Conservation (phyloP, 2,113 vertebrate genomes). For the Eulemur macaco region DNA sequence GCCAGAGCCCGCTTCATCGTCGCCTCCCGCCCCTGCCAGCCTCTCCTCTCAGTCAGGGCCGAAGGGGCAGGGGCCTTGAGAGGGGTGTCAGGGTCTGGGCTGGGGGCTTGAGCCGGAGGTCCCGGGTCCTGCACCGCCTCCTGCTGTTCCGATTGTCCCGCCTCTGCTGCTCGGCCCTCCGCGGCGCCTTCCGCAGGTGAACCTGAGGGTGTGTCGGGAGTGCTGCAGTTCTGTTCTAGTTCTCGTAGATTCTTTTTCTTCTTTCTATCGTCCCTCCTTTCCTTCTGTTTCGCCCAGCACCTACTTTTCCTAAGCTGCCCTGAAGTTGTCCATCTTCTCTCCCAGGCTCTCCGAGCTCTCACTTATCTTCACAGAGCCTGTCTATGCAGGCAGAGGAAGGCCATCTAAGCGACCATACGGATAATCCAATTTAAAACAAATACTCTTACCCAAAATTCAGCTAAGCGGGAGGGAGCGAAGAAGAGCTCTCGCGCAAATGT, state of each 20-base stretch:
- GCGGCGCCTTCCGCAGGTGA: neutral
- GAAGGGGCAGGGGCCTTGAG: neutral
- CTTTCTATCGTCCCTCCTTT: neutral
- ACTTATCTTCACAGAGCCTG: accelerated
- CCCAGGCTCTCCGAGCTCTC: neutral
- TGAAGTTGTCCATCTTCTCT: neutral
- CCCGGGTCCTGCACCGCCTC: neutral
- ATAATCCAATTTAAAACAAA: neutral
- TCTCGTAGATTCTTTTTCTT: neutral
- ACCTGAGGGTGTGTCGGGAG: neutral
- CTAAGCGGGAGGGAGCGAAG: neutral
- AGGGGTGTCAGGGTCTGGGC: neutral
- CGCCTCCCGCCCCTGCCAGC: accelerated
- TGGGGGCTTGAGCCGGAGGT: accelerated
- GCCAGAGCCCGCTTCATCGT: accelerated
- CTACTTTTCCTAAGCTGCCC: neutral
- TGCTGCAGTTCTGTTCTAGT: neutral
- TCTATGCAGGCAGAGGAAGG: neutral
- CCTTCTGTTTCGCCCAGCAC: neutral
- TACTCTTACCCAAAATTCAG: neutral
- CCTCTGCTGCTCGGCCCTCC: no score
- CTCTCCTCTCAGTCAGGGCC: neutral
- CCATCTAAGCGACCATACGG: neutral
- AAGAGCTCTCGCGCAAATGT: neutral
- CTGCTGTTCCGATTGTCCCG: accelerated